Conservation (phyloP, 2,113 vertebrate genomes). For the Syrmaticus mikado region DNA sequence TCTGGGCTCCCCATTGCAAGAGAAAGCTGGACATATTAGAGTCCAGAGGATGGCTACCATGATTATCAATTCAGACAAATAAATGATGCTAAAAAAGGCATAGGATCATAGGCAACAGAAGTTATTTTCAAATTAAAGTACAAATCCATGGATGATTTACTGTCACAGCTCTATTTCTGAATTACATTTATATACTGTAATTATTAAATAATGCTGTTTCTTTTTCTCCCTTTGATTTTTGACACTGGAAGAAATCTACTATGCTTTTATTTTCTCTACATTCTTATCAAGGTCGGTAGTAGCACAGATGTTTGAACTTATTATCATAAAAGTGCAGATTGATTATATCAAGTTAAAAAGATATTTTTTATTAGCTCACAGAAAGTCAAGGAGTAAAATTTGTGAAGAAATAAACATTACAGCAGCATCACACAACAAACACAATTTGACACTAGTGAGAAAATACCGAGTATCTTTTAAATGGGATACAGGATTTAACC, state of each 20-base stretch:
- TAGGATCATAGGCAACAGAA: neutral
- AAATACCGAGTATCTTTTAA: neutral
- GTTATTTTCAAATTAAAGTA: neutral
- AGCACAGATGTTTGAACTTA: neutral
- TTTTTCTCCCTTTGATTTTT: neutral
- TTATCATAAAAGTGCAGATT: neutral
- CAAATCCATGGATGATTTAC: neutral
- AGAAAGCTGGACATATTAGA: neutral
- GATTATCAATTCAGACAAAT: neutral
- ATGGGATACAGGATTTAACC: neutral
- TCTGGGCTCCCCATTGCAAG: neutral
- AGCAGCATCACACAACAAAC: neutral
- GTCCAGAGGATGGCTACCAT: neutral
- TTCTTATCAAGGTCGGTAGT: neutral
- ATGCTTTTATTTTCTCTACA: neutral
- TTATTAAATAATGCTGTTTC: neutral
- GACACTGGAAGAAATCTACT: neutral
- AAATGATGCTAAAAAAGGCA: neutral
- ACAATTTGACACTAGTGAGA: neutral
- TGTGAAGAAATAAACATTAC: neutral
- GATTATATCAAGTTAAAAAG: neutral
- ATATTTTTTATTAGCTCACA: neutral
- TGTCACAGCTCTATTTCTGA: neutral
- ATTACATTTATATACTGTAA: neutral
- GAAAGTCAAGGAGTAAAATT: neutral